Evolutionary conservation across 1,140 invertebrate genomes (phyloP), one percentile per base, ranked within the genome.

Genomic region (Eurosta solidaginis): DNA sequence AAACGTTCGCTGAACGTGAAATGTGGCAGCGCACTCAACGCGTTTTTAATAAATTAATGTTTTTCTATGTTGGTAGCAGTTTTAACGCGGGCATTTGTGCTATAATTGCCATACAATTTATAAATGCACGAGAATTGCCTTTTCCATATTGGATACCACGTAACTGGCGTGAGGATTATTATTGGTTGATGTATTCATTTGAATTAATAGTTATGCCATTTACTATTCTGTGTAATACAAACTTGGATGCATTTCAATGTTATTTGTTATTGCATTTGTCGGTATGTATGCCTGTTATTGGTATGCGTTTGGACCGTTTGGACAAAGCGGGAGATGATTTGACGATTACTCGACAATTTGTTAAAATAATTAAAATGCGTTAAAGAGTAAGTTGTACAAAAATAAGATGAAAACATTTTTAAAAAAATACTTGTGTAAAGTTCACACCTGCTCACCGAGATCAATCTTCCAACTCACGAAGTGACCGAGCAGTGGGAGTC

Each of bases 241-340:
- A 80, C 1, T 54, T 85, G 33, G 85, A 86, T 54, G 79, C 81
- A 1, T 75, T 86, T 49, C 82, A 83, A 17, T 83, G 83, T n/a
- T 85, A 86, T 42, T 83, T 85, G 22, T 63, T 86, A 17, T 83
- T 85, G 44, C 84, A 86, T 50, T 52, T 84, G 7, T 80, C 84
- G 0, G 20, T 86, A 1, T 44, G 85, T 0, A 82, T 84, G 45
- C 79, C 80, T 0, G n/a, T 86, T 7, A 52, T 86, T 27, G 81
- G 82, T 10, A 52, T 81, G 36, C 81, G 85, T 29, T 74, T 86
- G 0, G 76, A 52, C 12, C 10, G 1, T n/a, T 85, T 0, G 63
- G 78, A 5, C 27, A 76, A 2, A 3, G n/a, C 59, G 17, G 33
- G 17, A 6, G 22, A 9, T 7, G 42, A 47, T 2, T 10, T 27